phyloP scores from a whole-genome alignment of 1,140 invertebrate genomes.

The Geopemphigus sp. region DNA sequence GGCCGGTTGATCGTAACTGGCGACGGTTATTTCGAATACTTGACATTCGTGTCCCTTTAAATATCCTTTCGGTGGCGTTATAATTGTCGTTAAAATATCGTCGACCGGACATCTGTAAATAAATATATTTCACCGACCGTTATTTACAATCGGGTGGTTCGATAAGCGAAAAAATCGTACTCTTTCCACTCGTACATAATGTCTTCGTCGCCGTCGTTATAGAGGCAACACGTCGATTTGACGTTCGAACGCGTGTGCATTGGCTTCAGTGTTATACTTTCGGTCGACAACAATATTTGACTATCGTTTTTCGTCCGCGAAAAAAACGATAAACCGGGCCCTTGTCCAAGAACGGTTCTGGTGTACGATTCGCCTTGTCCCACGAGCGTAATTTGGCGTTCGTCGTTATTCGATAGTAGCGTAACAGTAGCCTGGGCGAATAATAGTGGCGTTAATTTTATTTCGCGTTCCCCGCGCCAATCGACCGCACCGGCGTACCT shows the following conservation, averaged over 20 bases:
- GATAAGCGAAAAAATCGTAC: background rate
- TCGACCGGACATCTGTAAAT: constrained; percentile 20
- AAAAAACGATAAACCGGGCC: constrained; percentile 15
- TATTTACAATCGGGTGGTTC: background rate
- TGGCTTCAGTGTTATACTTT: constrained; percentile 30
- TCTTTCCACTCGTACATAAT: constrained; percentile 27
- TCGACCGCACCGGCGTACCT: too few species aligned
- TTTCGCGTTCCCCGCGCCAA: too few species aligned
- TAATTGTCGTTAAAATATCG: background rate
- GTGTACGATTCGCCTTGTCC: constrained; percentile 40
- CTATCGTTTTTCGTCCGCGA: constrained; percentile 12
- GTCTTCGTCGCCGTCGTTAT: constrained; percentile 12
- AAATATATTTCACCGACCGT: background rate
- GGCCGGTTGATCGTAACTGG: constrained; percentile 13
- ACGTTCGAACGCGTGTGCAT: background rate
- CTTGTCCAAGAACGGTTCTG: background rate
- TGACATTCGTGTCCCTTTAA: background rate
- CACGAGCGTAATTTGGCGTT: background rate
- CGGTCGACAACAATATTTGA: constrained; percentile 32
- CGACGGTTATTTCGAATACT: constrained; percentile 16
- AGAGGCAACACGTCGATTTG: background rate
- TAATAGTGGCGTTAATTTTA: too few species aligned
- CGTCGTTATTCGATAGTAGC: background rate
- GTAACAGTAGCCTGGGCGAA: constrained; percentile 12
- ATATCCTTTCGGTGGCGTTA: constrained; percentile 3